Conservation (phyloP, 2,888 invertebrate species). For the Drosophila pegasa region DNA sequence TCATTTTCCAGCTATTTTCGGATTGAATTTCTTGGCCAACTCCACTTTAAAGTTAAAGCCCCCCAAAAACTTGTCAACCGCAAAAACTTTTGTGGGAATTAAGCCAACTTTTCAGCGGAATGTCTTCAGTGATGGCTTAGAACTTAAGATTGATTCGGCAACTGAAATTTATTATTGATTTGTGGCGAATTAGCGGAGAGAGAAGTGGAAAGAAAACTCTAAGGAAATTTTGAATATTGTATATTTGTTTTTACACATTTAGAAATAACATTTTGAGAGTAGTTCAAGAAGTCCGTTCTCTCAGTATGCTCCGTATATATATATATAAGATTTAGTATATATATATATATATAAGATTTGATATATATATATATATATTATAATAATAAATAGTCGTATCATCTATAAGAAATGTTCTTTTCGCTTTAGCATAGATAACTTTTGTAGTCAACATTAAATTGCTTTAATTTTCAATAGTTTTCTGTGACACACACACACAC, state of each 20-base stretch:
- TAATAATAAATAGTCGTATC: slow-evolving; percentile 44
- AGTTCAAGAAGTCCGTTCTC: slow-evolving; percentile 28
- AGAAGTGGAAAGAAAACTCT: background rate
- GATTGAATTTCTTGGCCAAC: background rate
- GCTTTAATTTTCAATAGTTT: slow-evolving; percentile 28
- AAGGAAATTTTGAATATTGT: slow-evolving; percentile 21
- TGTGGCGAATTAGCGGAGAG: background rate
- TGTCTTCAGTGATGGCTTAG: background rate
- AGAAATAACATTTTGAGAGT: slow-evolving; percentile 53
- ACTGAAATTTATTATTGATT: slow-evolving; percentile 1
- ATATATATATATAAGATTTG: background rate
- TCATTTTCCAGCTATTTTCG: slow-evolving; percentile 1
- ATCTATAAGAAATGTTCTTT: slow-evolving; percentile 24
- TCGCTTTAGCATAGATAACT: slow-evolving; percentile 7
- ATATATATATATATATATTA: slow-evolving; percentile 4
- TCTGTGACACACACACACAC: background rate
- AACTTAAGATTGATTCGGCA: slow-evolving; percentile 1
- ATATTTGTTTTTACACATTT: slow-evolving; percentile 50
- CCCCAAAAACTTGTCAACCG: slow-evolving; percentile 5
- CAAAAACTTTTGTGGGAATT: slow-evolving; percentile 4
- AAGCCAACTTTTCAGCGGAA: background rate
- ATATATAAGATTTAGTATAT: slow-evolving; percentile 2
- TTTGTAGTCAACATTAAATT: slow-evolving; percentile 31
- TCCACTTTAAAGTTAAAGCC: slow-evolving; percentile 7
- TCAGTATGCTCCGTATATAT: slow-evolving; percentile 10